phyloP scores from a whole-genome alignment of 2,113 vertebrate genomes.

The Zosterops borbonicus region DNA sequence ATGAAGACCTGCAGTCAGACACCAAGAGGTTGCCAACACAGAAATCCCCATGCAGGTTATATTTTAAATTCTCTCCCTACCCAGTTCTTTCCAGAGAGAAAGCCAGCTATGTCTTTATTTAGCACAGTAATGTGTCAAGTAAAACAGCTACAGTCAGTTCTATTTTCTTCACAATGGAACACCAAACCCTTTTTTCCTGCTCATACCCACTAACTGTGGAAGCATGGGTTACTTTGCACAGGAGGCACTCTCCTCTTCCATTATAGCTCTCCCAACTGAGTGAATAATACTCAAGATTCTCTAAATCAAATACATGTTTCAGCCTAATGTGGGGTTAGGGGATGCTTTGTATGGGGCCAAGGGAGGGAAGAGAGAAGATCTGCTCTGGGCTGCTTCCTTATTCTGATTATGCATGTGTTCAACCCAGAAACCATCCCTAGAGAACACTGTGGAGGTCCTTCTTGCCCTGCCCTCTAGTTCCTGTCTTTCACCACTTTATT shows the following conservation, averaged over 20 bases:
- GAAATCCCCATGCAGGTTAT: not conserved
- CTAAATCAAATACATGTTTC: not conserved
- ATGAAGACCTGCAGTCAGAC: not conserved
- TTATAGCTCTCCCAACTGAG: not conserved
- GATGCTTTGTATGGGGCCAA: not conserved
- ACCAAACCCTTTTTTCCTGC: not conserved
- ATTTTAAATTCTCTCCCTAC: not conserved
- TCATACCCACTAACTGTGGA: not conserved
- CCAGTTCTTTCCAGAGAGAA: not conserved
- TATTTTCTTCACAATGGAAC: not conserved
- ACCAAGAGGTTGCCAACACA: not conserved
- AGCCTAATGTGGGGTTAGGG: not conserved
- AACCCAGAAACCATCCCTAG: not conserved
- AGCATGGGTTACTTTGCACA: not conserved
- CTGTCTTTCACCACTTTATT: not conserved
- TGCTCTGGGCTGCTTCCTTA: not conserved
- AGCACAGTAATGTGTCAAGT: not conserved
- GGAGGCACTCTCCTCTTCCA: not conserved
- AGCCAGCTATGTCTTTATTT: not conserved
- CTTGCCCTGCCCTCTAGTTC: not conserved
- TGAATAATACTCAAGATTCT: not conserved
- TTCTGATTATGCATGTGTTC: not conserved
- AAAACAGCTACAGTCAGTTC: not conserved
- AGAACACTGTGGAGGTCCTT: not conserved
- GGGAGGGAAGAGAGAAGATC: not conserved